Evolutionary conservation across 2,888 invertebrate genomes (phyloP), one percentile per base, ranked within the genome.

Genomic region (Panopea generosa): DNA sequence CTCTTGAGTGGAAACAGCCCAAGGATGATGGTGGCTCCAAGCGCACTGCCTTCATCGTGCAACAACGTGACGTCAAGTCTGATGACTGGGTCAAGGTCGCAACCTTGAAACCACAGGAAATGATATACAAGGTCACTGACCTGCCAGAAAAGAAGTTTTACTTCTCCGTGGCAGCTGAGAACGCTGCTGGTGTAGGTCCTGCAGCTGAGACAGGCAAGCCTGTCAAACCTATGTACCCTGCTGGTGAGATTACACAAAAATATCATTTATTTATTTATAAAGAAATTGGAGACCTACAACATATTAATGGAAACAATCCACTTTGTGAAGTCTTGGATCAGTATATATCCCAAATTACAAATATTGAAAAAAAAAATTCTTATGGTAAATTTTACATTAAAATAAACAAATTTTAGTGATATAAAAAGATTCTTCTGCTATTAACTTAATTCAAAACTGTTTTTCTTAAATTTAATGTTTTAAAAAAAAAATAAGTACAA

Each of bases 171-270:
- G 85, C 89, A n/a, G 92, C 92, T 26, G 90, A 91, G 76, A 92
- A 92, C 86, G 86, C 83, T 47, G 73, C 84, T 24, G 90, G 90
- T 14, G 65, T 78, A 43, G 86, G 90, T 40, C 83, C 87, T 26
- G 74, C 84, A 14, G 80, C 85, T 52, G 86, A 89, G 72, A 87
- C 88, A 16, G 85, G 87, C 16, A 78, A 81, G 43, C 66, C 87
- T 45, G 87, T 69, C 45, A 82, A 73, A 82, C 89, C 83, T 73
- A 85, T 85, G 83, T 85, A 83, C 79, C 87, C 80, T 56, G 77
- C 68, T 72, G 89, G 96, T 96, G 93, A 93, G 93, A 90, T 27
- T 27, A 11, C n/a, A n/a, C n/a, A n/a, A n/a, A n/a, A n/a, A n/a
- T n/a, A n/a, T n/a, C n/a, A n/a, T n/a, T n/a, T n/a, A n/a, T n/a